A percentile compares a stretch with the other conserved stretches of the same genome.
phyloP scores from a whole-genome alignment of 2,113 vertebrate species.

The Esox niger region DNA sequence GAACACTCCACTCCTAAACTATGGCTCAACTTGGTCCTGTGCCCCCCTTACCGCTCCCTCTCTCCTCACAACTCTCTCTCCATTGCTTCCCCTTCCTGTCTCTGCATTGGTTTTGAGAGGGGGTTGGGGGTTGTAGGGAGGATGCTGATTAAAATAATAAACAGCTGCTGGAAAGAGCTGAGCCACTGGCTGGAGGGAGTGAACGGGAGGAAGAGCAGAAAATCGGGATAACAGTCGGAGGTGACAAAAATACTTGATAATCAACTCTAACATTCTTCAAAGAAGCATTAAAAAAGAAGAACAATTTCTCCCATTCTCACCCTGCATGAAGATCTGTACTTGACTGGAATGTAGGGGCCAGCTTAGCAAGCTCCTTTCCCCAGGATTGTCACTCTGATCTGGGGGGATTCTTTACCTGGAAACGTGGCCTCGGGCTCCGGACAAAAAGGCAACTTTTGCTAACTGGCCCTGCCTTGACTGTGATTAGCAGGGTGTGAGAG shows the following conservation, averaged over 20 bases:
- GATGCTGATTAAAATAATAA: conserved; percentile 97
- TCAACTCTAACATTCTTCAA: conserved; percentile 20
- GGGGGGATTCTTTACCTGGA: conserved; percentile 32
- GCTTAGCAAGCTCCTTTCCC: conserved; percentile 3
- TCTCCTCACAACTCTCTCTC: conserved; percentile 1
- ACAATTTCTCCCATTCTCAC: conserved; percentile 4
- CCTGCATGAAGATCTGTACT: conserved; percentile 4
- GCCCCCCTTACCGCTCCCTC: conserved; percentile 4
- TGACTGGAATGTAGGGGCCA: conserved; percentile 15
- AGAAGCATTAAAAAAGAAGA: background rate
- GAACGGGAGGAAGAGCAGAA: conserved; percentile 28
- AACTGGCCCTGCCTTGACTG: conserved; percentile 58
- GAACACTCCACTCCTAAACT: background rate
- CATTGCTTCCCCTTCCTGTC: background rate
- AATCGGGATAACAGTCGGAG: conserved; percentile 23
- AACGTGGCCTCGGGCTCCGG: conserved; percentile 49
- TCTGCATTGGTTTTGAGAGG: conserved; percentile 64
- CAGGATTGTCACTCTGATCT: conserved; percentile 25
- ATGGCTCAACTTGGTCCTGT: background rate
- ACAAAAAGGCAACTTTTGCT: conserved; percentile 59
- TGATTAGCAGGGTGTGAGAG: conserved; percentile 63
- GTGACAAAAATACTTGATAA: conserved; percentile 10
- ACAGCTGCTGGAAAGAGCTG: conserved; percentile 77
- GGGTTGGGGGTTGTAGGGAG: conserved; percentile 77
- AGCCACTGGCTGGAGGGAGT: conserved; percentile 43